Evolutionary conservation across 2,797 vertebrate species (phyloP), one percentile per base, ranked within the genome.

Genomic region (Dallia pectoralis): DNA sequence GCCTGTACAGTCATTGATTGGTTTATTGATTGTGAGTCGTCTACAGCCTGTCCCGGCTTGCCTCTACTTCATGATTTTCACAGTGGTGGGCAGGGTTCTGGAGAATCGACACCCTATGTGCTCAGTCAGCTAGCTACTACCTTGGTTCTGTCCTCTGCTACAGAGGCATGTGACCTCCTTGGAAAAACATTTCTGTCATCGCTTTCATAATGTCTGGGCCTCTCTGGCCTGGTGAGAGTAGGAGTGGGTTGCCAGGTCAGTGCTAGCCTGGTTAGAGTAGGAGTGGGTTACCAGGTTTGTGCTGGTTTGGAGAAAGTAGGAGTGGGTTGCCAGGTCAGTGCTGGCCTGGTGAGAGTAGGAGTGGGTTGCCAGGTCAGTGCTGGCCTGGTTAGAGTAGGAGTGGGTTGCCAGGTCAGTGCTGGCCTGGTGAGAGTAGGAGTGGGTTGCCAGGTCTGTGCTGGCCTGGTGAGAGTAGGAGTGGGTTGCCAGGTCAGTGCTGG

Each of bases 131-230:
- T 11, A 76, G 88, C 86, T 81, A 83, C 87, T 84, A 81, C 81
- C 79, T 84, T 83, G 74, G 81, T 85, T 80, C 74, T 69, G 27
- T 88, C 79, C 77, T 79, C 75, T 76, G 87, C 85, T 77, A 84
- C 79, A 78, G 85, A 79, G 87, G 84, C 25, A 82, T 79, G 80
- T 76, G 88, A 87, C 82, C 89, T 91, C 92, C 91, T 91, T 92
- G 91, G 90, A 91, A 87, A 88, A 86, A 86, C 85, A 83, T 83
- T 80, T 87, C 78, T 87, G 85, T 90, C 87, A 89, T 67, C 85
- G 72, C 75, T 83, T 81, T 88, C 86, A 87, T 89, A 84, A 86
- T 88, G 88, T 91, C 90, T 91, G 89, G 86, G 87, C 81, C 87
- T 81, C 88, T 85, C 86, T 76, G 80, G 70, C 74, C 64, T 78